Conservation (phyloP, 2,797 vertebrate genomes). For the Gymnothorax reevesii region DNA sequence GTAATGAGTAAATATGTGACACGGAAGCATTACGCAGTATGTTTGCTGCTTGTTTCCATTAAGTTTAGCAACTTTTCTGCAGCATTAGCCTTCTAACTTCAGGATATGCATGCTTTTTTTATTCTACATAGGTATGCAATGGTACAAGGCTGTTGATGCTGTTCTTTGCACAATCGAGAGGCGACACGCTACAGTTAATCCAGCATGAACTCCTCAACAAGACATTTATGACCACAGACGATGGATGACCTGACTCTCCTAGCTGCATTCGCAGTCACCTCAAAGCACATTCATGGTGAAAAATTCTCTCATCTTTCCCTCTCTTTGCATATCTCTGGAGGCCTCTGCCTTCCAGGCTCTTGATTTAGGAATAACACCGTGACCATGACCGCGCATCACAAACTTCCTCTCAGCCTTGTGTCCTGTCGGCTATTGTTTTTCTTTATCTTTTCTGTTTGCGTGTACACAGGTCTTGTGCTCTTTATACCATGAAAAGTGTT, state of each 20-base stretch:
- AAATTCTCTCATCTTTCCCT: constrained; percentile 12
- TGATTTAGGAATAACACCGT: constrained; percentile 26
- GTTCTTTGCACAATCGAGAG: neutral
- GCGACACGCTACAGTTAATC: neutral
- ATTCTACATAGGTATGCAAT: neutral
- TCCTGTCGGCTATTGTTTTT: too few relatives aligned
- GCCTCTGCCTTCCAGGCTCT: neutral
- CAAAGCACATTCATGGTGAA: constrained; percentile 20
- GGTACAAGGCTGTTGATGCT: neutral
- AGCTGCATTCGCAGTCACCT: neutral
- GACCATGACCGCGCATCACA: neutral
- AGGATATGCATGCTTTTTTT: too few relatives aligned
- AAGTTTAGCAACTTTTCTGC: too few relatives aligned
- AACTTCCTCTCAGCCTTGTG: neutral
- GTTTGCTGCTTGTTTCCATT: too few relatives aligned
- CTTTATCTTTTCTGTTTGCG: too few relatives aligned
- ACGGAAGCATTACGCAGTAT: too few relatives aligned
- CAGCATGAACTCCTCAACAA: neutral
- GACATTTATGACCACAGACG: constrained; percentile 25
- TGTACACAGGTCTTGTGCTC: too few relatives aligned
- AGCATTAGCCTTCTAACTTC: too few relatives aligned
- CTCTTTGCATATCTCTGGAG: constrained; percentile 20
- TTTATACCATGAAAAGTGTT: too few relatives aligned
- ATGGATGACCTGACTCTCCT: neutral
- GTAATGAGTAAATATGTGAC: too few relatives aligned